Base-by-base conservation (phyloP, 1,140 invertebrate genomes). In the Pseudobourletiella spinata region DNA sequence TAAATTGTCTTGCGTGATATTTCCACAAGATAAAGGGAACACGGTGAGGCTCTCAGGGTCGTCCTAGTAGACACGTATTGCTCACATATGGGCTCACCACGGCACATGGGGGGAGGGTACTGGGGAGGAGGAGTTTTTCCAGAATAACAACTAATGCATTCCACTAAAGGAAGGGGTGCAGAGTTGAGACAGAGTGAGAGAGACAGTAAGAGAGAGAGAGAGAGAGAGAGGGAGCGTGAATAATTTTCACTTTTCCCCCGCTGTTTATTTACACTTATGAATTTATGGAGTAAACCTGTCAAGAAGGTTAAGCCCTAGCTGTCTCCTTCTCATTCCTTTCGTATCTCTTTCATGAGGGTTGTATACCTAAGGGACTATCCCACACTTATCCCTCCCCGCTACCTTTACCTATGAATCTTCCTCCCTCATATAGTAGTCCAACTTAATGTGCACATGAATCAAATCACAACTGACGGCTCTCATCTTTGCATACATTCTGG, bases 221-320 rank as follows among this genome's bases (percentile, higher is more conserved):
- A 39, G 32, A 11, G n/a, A 39, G n/a, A 51, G 48, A 51, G 8
- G 14, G 48, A 51, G 48, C 48, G 20, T 51, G 20, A 51, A 51
- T 51, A 51, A 51, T 51, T 51, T 51, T 51, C 48, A 51, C 48
- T 51, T 51, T 51, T n/a, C 48, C 48, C 44, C 44, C 24, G 48
- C 20, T 51, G 48, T 51, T 51, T 51, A 51, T 51, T 51, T 51
- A 26, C 48, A 51, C 48, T 51, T 51, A 51, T 51, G 48, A 51
- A 51, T 51, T 51, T 51, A 51, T 51, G 48, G 48, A 51, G 48
- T 51, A 51, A 51, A 51, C 48, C 48, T 51, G 48, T 51, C 48
- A 51, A 51, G 48, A 51, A 51, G 48, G 48, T 51, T 51, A 51
- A 51, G 22, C 48, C 48, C 48, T 51, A 26, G 20, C 48, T 51